Evolutionary conservation across 2,113 vertebrate species (phyloP).

Genomic region (Scatophagus argus): DNA sequence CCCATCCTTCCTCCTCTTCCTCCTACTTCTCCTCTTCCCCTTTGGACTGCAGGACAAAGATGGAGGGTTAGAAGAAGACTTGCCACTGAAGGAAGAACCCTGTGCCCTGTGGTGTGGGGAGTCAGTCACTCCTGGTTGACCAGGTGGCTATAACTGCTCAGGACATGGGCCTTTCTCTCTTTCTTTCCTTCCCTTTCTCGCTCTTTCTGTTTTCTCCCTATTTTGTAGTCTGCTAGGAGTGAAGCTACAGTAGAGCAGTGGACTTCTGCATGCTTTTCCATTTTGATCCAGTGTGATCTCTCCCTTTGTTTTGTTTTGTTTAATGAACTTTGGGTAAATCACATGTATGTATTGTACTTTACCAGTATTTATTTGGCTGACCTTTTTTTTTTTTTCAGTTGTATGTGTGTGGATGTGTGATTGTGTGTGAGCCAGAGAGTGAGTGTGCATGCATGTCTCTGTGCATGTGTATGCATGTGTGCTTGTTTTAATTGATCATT

Average conservation of each 20-base stretch:
- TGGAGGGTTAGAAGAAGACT: conserved; percentile 76
- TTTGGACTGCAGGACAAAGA: conserved; percentile 72
- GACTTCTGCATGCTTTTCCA: conserved; percentile 80
- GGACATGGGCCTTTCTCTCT: conserved; percentile 70
- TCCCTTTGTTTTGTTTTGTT: conserved; percentile 67
- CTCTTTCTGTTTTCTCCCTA: conserved; percentile 56
- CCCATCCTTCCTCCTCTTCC: conserved; percentile 29
- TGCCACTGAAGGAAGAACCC: conserved; percentile 66
- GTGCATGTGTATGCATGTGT: conserved; percentile 59
- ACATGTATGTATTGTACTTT: conserved; percentile 69
- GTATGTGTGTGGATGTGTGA: conserved; percentile 33
- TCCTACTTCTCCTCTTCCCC: conserved; percentile 5
- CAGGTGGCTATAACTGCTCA: conserved; percentile 74
- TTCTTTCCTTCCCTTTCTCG: conserved; percentile 34
- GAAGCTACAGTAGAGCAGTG: conserved; percentile 83
- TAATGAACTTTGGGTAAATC: conserved; percentile 68
- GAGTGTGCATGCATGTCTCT: conserved; percentile 58
- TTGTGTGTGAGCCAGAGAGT: conserved; percentile 37
- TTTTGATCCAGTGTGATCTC: conserved; percentile 76
- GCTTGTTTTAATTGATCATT: conserved; percentile 69
- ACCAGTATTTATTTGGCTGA: conserved; percentile 72
- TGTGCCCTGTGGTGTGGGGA: conserved; percentile 62
- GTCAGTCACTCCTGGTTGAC: conserved; percentile 61
- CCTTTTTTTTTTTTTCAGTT: conserved; percentile 59
- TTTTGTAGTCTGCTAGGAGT: conserved; percentile 81